Evolutionary conservation across 1,140 invertebrate species (phyloP), one percentile per base, ranked within the genome.

Genomic region (Mya arenaria): DNA sequence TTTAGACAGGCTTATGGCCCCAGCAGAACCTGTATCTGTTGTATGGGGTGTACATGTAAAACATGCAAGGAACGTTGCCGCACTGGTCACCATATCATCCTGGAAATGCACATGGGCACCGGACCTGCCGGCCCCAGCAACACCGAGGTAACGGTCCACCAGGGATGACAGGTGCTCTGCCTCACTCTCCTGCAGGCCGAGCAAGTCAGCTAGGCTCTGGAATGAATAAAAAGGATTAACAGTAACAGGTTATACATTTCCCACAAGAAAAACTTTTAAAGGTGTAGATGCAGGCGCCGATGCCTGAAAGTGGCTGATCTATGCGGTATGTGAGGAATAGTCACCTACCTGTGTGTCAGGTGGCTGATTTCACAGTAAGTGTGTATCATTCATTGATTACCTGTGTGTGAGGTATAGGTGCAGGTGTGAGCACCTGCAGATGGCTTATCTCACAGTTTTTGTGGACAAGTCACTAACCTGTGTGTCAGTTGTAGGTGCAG

Each of bases 11-110:
- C 84, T 84, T 60, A 90, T 80, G 37, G 78, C 37, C 48, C 48
- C 63, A 1, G 58, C 41, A 30, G 52, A 62, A 37, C 30, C 74
- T 13, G 83, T 55, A 48, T 88, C 86, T 37, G 56, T 65, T 25
- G 80, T 32, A 66, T 89, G 84, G 28, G 85, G 81, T 4, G 85
- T 84, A 58, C 87, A 91, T 10, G 89, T 87, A 74, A 92, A 91
- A 60, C 90, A 91, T 55, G 85, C 84, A 4, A 91, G 86, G 62
- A 91, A 92, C 84, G 82, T 17, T 84, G 72, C 34, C 63, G 82
- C 60, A 90, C 74, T 39, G 41, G 62, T 36, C 3, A 73, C 69
- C 25, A 41, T 44, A 39, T 87, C 84, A 8, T 84, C 84, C 10
- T 88, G 62, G 74, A 91, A 91, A 30, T 68, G 74, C 28, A 90